Conservation (phyloP, 2,888 invertebrate genomes). For the Pammene fasciana region DNA sequence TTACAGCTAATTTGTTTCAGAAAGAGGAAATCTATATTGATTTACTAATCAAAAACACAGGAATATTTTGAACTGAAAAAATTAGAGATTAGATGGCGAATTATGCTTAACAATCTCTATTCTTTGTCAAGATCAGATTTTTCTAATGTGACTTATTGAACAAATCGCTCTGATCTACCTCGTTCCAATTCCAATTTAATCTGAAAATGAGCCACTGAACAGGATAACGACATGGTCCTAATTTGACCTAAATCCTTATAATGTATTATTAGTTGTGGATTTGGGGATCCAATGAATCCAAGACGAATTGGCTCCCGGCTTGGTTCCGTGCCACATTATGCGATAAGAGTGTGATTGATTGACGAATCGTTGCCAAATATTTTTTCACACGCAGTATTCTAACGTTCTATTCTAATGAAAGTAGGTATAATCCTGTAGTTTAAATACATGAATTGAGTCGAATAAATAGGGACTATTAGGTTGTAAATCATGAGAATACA, state of each 20-base stretch:
- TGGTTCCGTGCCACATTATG: constrained; percentile 33
- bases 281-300: constrained; percentile 24
- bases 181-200: constrained; percentile 29
- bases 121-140: not conserved
- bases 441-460: not conserved
- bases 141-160: not conserved
- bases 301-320: constrained; percentile 36
- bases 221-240: constrained; percentile 35
- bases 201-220: constrained; percentile 32
- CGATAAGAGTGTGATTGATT: constrained; percentile 41
- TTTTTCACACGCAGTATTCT: constrained; percentile 17
- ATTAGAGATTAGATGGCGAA: not conserved
- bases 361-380: constrained; percentile 27
- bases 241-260: constrained; percentile 33
- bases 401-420: not conserved
- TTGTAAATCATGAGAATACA: constrained; percentile 3
- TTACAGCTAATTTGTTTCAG: constrained; percentile 24
- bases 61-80: constrained; percentile 2
- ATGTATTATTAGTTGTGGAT: constrained; percentile 36
- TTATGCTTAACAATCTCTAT: too few relatives aligned
- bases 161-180: constrained; percentile 22
- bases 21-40: constrained; percentile 20
- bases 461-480: constrained; percentile 2
- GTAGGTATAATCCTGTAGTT: not conserved
- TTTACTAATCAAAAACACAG: not conserved